Evolutionary conservation across 2,797 vertebrate species (phyloP).

Genomic region (Sebastes melanostomus): DNA sequence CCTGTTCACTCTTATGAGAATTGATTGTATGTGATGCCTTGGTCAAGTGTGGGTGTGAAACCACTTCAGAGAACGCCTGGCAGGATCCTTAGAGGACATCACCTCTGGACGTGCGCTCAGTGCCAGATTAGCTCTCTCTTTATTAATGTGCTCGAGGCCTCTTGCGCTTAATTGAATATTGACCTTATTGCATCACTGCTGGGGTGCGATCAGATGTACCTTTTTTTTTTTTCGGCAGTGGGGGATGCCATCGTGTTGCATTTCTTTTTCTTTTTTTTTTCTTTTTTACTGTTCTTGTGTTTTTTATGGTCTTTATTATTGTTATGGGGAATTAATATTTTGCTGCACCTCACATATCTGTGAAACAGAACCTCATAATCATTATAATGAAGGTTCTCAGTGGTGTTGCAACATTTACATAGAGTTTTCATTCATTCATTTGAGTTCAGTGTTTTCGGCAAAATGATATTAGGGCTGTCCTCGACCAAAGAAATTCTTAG

Average conservation of each 20-base stretch:
- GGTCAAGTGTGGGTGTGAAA: neutral
- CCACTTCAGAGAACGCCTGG: slow-evolving; percentile 19
- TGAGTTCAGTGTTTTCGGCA: neutral
- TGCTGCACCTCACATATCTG: neutral
- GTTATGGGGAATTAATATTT: slow-evolving; percentile 1
- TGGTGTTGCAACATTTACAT: neutral
- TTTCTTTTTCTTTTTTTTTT: neutral
- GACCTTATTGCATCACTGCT: slow-evolving; percentile 58
- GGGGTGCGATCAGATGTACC: neutral
- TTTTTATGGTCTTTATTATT: neutral
- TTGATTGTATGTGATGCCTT: neutral
- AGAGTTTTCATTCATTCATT: too few species aligned
- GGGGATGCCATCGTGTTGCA: neutral
- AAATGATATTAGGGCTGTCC: neutral
- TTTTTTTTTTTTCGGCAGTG: neutral
- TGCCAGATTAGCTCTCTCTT: slow-evolving; percentile 63
- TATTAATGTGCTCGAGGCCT: slow-evolving; percentile 61
- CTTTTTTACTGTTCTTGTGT: too few species aligned
- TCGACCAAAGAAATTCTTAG: too few species aligned
- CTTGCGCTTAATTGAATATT: slow-evolving; percentile 75
- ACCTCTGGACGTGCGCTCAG: slow-evolving; percentile 27
- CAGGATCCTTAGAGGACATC: slow-evolving; percentile 46
- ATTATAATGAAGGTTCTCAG: neutral
- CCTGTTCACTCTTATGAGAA: neutral
- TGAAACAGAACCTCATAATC: neutral